These are phyloP conservation scores for Liodrosophila aerea DNA, from an alignment of 2,888 invertebrate genomes.

Conservation along the genomic window DNA sequence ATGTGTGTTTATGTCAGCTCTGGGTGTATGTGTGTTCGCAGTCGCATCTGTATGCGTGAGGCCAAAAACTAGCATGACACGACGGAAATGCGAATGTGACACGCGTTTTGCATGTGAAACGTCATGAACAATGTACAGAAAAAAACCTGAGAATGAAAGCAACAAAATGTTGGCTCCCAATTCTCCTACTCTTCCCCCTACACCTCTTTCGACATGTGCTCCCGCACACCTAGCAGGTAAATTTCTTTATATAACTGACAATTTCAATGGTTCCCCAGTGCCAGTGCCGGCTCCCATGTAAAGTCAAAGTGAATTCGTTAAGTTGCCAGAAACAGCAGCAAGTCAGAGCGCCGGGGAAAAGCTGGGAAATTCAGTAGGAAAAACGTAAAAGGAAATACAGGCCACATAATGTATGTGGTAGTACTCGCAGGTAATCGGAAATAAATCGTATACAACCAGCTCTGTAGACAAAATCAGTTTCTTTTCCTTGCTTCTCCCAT, in stretches of 20 bases:
- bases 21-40: constrained; percentile 3
- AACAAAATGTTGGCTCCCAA: background rate
- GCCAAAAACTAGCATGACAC: constrained; percentile 72
- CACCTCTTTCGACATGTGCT: background rate
- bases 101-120: constrained; percentile 79
- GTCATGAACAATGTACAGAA: constrained; percentile 66
- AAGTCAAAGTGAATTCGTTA: constrained; percentile 59
- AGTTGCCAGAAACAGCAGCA: constrained; percentile 56
- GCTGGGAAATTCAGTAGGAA: background rate
- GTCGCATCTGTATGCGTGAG: constrained; percentile 28
- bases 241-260: constrained; percentile 15
- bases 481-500: background rate
- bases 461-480: background rate
- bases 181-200: too few relatives aligned
- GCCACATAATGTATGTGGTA: constrained; percentile 22
- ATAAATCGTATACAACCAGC: background rate
- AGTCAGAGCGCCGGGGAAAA: background rate
- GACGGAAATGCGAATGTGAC: constrained; percentile 76
- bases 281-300: too few relatives aligned
- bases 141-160: constrained; percentile 7
- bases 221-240: constrained; percentile 13
- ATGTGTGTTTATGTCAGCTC: constrained; percentile 27
- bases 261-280: constrained; percentile 6
- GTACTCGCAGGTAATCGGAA: constrained; percentile 31
- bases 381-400: constrained; percentile 16